Conservation (phyloP, 92 coral and sea anemone genomes). For the Parazoanthus darwini region DNA sequence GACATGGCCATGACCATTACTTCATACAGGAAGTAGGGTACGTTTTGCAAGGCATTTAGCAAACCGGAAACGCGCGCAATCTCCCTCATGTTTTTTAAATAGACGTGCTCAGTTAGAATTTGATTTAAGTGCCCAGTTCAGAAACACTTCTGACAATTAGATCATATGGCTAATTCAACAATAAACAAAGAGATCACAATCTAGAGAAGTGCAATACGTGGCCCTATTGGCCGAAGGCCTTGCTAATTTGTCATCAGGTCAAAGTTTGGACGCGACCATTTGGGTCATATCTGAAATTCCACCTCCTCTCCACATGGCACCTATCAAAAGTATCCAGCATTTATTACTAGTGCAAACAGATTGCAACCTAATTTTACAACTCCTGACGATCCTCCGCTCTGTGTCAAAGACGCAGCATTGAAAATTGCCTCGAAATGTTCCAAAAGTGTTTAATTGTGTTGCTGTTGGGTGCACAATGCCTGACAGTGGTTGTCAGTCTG, state of each 20-base stretch:
- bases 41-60: constrained; percentile 31
- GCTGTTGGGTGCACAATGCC: background rate
- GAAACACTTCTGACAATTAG: constrained; percentile 47
- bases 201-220: constrained; percentile 14
- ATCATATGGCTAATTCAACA: constrained; percentile 38
- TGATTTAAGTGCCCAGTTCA: constrained; percentile 36
- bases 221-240: constrained; percentile 25
- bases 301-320: constrained; percentile 33
- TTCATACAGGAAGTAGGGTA: constrained; percentile 29
- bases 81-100: background rate
- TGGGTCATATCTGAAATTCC: constrained; percentile 43
- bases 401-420: constrained; percentile 30
- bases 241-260: constrained; percentile 39
- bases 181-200: constrained; percentile 43
- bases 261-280: constrained; percentile 29
- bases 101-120: constrained; percentile 31
- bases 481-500: constrained; percentile 20
- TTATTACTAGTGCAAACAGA: constrained; percentile 41
- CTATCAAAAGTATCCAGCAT: constrained; percentile 43
- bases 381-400: constrained; percentile 11
- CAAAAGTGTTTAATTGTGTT: background rate
- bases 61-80: constrained; percentile 35
- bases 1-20: background rate
- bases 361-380: constrained; percentile 29
- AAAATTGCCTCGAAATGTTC: constrained; percentile 9